Conservation (phyloP, 2,888 invertebrate genomes). For the Oxytorus armatus region DNA sequence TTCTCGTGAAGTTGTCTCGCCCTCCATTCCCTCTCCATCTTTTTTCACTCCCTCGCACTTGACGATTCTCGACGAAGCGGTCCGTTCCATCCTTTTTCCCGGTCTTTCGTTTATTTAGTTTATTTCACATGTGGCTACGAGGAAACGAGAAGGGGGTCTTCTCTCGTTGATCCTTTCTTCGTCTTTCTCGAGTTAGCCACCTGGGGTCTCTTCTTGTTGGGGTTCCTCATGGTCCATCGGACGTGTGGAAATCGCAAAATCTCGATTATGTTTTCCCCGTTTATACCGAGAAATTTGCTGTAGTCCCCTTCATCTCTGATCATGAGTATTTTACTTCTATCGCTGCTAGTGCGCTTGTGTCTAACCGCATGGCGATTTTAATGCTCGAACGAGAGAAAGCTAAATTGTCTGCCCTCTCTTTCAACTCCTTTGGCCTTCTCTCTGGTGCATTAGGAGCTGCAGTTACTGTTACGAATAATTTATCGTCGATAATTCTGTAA, state of each 20-base stretch:
- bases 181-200: constrained; percentile 52
- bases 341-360: constrained; percentile 24
- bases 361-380: constrained; percentile 44
- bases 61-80: constrained; percentile 54
- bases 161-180: constrained; percentile 46
- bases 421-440: no score
- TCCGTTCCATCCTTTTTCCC: constrained; percentile 37
- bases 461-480: constrained; percentile 52
- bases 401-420: no score
- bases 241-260: no score
- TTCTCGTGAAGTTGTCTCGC: no score
- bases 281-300: constrained; percentile 9
- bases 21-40: no score
- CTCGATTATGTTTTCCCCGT: constrained; percentile 49
- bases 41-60: constrained; percentile 66
- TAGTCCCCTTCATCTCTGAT: constrained; percentile 33
- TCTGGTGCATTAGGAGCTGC: no score
- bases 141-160: constrained; percentile 14
- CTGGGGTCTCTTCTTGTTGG: constrained; percentile 33
- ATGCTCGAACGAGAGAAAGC: no score
- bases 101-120: constrained; percentile 44
- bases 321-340: constrained; percentile 35
- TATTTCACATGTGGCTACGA: no score
- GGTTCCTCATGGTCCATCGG: no score
- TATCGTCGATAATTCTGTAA: constrained; percentile 32